Base-by-base conservation (phyloP, 2,888 invertebrate genomes). In the Hipparchia sbordonii region DNA sequence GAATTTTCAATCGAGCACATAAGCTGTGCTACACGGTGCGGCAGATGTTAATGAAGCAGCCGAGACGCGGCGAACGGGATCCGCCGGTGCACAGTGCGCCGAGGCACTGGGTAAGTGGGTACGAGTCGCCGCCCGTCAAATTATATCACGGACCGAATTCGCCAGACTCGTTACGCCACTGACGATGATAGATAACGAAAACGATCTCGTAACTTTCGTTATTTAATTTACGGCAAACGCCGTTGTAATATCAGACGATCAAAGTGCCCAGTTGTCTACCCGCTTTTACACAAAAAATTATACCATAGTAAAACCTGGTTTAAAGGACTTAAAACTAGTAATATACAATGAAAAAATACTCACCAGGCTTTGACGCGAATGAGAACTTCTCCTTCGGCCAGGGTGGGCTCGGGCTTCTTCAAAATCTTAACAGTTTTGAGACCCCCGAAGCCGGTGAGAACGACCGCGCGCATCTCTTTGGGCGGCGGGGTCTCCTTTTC, bases 341-440 rank as follows among this genome's bases (percentile, higher is more conserved):
- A 45, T 12, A 60, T 60, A 68, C 60, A 1, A 56, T 4, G 23
- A 52, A 6, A 33, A 67, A 76, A 75, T 76, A 95, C 97, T 96
- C 85, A 98, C 98, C 97, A 97, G 84, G 97, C 97, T 89, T 97
- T 97, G 72, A 97, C 97, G 79, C 97, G 95, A 84, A 98, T 96
- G 74, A 97, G 95, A 77, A 98, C 96, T 89, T 98, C 96, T 81
- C 96, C 96, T 85, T 96, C 96, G 80, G 92, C 95, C 72, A 95
- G 86, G 79, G 95, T 91, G 59, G 97, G 97, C 87, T 97, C 97
- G 46, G 97, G 96, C 85, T 96, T 97, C 89, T 96, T 97, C 83
- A 96, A 95, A 79, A 97, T 96, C 93, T 97, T 97, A 81, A 98
- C 96, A 86, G 96, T 96, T 89, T 97, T 97, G 76, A 97, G 94